Percentiles rank a stretch among this genome's conserved stretches.
phyloP scores from a whole-genome alignment of 2,797 vertebrate genomes.

The Pygocentrus nattereri region DNA sequence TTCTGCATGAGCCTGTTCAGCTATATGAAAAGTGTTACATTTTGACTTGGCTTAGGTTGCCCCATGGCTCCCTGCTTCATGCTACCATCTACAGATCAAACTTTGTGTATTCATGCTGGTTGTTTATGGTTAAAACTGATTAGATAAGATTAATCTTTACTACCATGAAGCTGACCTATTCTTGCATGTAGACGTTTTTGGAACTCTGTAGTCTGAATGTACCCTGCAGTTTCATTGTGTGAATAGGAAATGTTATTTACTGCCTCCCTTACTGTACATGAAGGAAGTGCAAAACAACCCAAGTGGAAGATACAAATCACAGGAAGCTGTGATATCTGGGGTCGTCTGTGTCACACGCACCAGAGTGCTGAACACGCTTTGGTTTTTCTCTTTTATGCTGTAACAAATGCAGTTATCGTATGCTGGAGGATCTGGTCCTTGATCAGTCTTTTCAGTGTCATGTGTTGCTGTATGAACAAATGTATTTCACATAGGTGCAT shows the following conservation, averaged over 20 bases:
- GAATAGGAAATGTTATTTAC: not conserved
- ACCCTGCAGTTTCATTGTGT: constrained; percentile 1
- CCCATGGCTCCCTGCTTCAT: not conserved
- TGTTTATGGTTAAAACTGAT: not conserved
- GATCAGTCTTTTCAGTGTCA: not conserved
- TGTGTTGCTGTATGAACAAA: too few relatives aligned
- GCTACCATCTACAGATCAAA: not conserved
- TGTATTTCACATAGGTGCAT: too few relatives aligned
- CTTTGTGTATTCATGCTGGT: not conserved
- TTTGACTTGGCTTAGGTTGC: not conserved
- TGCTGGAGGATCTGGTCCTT: not conserved
- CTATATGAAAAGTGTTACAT: not conserved
- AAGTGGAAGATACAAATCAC: constrained; percentile 21
- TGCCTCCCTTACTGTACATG: constrained; percentile 3
- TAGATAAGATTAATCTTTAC: not conserved
- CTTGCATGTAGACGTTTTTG: not conserved
- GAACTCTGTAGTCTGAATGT: not conserved
- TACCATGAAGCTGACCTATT: not conserved
- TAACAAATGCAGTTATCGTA: not conserved
- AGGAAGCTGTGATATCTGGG: constrained; percentile 20
- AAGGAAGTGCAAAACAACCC: constrained; percentile 11
- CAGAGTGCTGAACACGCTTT: not conserved
- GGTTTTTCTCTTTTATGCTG: not conserved
- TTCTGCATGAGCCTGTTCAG: not conserved
- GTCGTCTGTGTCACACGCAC: not conserved